Conservation (phyloP, 2,888 invertebrate species). For the Lasioglossum figueresi region DNA sequence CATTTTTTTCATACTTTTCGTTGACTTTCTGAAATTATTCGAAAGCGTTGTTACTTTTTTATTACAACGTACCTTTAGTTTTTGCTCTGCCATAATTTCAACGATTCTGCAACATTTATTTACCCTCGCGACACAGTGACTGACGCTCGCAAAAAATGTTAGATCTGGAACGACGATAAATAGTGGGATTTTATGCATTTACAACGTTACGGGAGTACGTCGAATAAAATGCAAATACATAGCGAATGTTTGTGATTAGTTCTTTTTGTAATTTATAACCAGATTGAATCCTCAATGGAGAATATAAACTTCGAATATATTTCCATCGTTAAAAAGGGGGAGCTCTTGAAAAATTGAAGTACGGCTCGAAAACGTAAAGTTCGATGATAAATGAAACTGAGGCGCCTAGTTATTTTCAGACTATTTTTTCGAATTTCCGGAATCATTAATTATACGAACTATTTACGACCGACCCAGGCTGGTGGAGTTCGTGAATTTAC, state of each 20-base stretch:
- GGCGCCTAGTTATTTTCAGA: not conserved
- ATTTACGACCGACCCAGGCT: not conserved
- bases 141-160: not conserved
- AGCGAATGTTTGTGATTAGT: not conserved
- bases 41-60: too few species aligned
- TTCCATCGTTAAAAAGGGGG: not conserved
- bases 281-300: not conserved
- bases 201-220: not conserved
- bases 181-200: not conserved
- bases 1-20: not conserved
- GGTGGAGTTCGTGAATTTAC: not conserved
- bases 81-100: not conserved
- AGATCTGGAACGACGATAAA: slow-evolving; percentile 2
- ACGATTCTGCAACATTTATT: not conserved
- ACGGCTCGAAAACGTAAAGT: not conserved
- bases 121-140: not conserved
- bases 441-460: slow-evolving; percentile 10
- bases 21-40: too few species aligned
- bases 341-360: not conserved
- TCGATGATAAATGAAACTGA: slow-evolving; percentile 4
- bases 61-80: not conserved
- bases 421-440: not conserved
- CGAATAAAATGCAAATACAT: not conserved
- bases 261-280: not conserved
- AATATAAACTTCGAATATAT: not conserved